Evolutionary conservation across 2,113 vertebrate genomes (phyloP), one percentile per base, ranked within the genome.

Genomic region (Tetraodon nigroviridis): DNA sequence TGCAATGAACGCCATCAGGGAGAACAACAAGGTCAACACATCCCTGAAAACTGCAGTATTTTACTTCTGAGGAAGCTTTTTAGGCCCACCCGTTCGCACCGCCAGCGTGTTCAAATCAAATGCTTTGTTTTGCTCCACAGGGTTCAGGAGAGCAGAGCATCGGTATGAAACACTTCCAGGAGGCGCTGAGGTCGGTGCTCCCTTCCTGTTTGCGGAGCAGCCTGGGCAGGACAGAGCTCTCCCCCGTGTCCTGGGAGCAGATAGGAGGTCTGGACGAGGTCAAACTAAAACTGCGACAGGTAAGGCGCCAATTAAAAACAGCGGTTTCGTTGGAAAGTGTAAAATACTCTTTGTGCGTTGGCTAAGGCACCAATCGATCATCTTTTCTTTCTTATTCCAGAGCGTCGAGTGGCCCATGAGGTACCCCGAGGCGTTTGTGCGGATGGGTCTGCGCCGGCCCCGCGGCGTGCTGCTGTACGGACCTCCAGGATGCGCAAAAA

Each of bases 401-500:
- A 92, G 93, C 32, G 83, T 99, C 1, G 94, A 98, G 76, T 99
- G 96, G 97, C 95, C 95, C 1, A 88, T 98, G 90, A 93, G 80
- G 58, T 93, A 91, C 72, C 95, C 96, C 0, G 87, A 91, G 53
- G 95, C 95, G 0, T 96, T 98, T 60, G 76, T 86, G 6, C 89
- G 94, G 61, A 90, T 99, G 84, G 96, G 95, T 15, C 88, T 98
- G 57, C 76, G 88, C 32, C 91, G 79, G 3, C 94, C 93, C 0
- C 92, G 87, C 20, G 97, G 97, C 0, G 85, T 98, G 65, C 90
- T 99, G 53, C 91, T 98, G 15, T 95, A 91, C 0, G 97, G 95
- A 3, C 97, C 97, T 0, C 92, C 97, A 0, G 97, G 97, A 1
- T 99, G 97, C 61, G 95, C 94, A 10, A 99, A 99, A 83, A 99